These are phyloP conservation scores for Anthrax anthrax DNA, from an alignment of 2,888 invertebrate genomes.

Conservation along the genomic window DNA sequence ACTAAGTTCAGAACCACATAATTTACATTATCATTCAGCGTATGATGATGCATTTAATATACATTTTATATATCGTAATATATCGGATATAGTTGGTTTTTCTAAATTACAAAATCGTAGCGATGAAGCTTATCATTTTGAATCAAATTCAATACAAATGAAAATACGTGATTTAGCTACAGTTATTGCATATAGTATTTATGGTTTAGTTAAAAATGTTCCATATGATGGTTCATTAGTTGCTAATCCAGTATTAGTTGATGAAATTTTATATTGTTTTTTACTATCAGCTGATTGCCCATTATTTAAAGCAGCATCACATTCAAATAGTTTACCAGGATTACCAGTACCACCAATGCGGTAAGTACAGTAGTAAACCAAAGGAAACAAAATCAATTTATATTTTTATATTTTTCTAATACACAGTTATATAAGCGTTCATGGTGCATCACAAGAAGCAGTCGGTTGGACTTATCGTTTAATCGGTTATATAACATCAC, in stretches of 20 bases:
- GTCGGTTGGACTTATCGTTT: slow-evolving; percentile 31
- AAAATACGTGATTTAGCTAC: slow-evolving; percentile 51
- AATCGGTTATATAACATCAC: slow-evolving; percentile 28
- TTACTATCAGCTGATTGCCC: slow-evolving; percentile 55
- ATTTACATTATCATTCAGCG: slow-evolving; percentile 63
- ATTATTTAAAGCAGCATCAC: slow-evolving; percentile 43
- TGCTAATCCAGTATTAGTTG: slow-evolving; percentile 35
- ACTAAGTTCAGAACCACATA: slow-evolving; percentile 37
- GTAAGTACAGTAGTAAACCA: too few species aligned
- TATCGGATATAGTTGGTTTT: slow-evolving; percentile 21
- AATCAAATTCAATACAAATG: slow-evolving; percentile 41
- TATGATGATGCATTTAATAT: slow-evolving; percentile 53
- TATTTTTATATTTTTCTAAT: too few species aligned
- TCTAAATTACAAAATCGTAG: slow-evolving; percentile 33
- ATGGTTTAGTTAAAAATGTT: slow-evolving; percentile 41
- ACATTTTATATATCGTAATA: slow-evolving; percentile 35
- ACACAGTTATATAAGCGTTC: slow-evolving; percentile 32
- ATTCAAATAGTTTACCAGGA: slow-evolving; percentile 35
- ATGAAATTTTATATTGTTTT: slow-evolving; percentile 68
- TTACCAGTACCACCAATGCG: slow-evolving; percentile 27
- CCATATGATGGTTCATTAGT: slow-evolving; percentile 24
- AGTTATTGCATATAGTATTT: slow-evolving; percentile 49
- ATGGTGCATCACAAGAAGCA: slow-evolving; percentile 26
- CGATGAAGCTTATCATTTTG: slow-evolving; percentile 33
- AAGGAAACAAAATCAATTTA: too few species aligned